phyloP scores from a whole-genome alignment of 1,140 invertebrate species.

The Papilio polyxenes region DNA sequence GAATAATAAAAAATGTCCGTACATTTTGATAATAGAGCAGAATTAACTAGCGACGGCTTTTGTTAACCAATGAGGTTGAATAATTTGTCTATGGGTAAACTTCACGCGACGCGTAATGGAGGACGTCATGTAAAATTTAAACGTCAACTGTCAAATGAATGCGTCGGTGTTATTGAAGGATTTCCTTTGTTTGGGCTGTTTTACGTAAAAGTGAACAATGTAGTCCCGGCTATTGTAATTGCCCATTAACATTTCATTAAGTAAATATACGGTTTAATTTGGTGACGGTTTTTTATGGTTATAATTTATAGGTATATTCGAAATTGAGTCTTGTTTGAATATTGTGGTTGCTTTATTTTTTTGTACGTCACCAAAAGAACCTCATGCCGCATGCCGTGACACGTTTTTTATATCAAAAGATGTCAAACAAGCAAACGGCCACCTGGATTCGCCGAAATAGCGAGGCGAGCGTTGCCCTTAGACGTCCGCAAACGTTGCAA shows the following conservation, averaged over 20 bases:
- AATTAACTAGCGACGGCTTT: slow-evolving; percentile 20
- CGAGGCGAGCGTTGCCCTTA: no score
- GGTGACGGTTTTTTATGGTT: slow-evolving; percentile 11
- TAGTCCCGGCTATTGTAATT: slow-evolving; percentile 16
- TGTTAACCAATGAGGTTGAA: slow-evolving; percentile 24
- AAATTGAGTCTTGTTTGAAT: not conserved
- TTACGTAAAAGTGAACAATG: slow-evolving; percentile 30
- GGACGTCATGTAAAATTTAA: slow-evolving; percentile 35
- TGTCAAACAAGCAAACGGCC: no score
- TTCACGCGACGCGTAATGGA: slow-evolving; percentile 25
- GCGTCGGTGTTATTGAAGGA: slow-evolving; percentile 23
- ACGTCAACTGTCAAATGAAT: slow-evolving; percentile 35
- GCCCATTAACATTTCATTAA: slow-evolving; percentile 18
- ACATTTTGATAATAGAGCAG: not conserved
- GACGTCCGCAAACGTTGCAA: no score
- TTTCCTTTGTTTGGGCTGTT: slow-evolving; percentile 26
- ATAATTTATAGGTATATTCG: not conserved
- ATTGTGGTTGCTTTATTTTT: not conserved
- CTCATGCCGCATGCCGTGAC: not conserved
- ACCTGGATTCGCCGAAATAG: no score
- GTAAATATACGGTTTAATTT: not conserved
- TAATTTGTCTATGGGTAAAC: slow-evolving; percentile 21
- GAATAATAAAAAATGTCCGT: not conserved
- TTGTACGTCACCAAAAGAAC: not conserved
- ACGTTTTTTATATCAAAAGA: no score